Percentiles rank a stretch among this genome's conserved stretches.
Evolutionary conservation across 2,113 vertebrate species (phyloP).

Genomic region (Amblyopsis rosae): DNA sequence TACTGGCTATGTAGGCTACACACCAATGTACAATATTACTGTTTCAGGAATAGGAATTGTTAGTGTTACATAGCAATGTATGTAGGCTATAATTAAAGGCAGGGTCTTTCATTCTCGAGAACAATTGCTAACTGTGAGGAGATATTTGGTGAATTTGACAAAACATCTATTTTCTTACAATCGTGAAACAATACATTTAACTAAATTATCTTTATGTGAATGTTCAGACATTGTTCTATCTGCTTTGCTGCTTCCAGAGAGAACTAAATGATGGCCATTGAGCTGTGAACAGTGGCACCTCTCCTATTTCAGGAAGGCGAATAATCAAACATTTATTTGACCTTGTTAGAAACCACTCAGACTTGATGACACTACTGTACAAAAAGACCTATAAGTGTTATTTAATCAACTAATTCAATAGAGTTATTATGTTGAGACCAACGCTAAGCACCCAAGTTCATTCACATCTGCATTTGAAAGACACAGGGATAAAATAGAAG

Average conservation of each 20-base stretch:
- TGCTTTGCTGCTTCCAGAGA: conserved; percentile 50
- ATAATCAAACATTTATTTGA: conserved; percentile 50
- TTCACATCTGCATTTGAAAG: conserved; percentile 43
- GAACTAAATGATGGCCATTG: conserved; percentile 44
- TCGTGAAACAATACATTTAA: too few species aligned
- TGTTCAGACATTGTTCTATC: conserved; percentile 29
- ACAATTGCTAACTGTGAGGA: too few species aligned
- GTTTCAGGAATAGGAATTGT: too few species aligned
- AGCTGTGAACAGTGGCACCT: conserved; percentile 45
- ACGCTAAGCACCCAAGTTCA: neutral
- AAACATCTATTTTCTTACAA: too few species aligned
- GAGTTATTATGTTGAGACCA: conserved; percentile 8
- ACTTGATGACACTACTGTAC: conserved; percentile 5
- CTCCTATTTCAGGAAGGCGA: conserved; percentile 62
- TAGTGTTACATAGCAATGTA: too few species aligned
- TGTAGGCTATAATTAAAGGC: too few species aligned
- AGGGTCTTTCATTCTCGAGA: too few species aligned
- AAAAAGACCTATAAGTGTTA: neutral
- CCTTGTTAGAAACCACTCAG: conserved; percentile 33
- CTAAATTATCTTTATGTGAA: too few species aligned
- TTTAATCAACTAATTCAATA: conserved; percentile 13
- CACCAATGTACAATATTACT: too few species aligned
- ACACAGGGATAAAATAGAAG: conserved; percentile 24
- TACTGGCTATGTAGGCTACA: too few species aligned
- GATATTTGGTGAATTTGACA: too few species aligned